Evolutionary conservation across 2,113 vertebrate genomes (phyloP), one percentile per base, ranked within the genome.

Genomic region (Guaruba guarouba): DNA sequence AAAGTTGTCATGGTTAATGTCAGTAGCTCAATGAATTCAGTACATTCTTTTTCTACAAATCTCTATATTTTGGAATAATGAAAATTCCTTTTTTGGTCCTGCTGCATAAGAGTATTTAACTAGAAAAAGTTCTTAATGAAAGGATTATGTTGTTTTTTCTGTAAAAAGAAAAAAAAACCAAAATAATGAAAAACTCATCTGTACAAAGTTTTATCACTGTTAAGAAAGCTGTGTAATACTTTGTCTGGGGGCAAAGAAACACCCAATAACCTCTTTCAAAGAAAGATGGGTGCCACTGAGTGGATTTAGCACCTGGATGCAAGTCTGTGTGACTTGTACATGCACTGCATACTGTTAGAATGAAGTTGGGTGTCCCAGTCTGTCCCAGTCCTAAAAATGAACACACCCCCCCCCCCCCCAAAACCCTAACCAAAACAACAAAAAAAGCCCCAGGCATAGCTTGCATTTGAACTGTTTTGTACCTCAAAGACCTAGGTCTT

Each of bases 21-120:
- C 14, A 51, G 43, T 35, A 86, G 20, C 0, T 0, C 24, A 33
- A 54, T 5, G 17, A 83, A 75, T 49, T 54, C 19, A 62, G 1
- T 2, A 44, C 49, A 19, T 7, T 25, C 10, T 25, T 82, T 82
- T 73, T 4, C 51, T 67, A 35, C 39, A 51, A 63, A 75, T 39
- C 22, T 71, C 39, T 10, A 0, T 66, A 17, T 69, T 17, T 28
- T 63, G 17, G 25, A 61, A 66, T 44, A 7, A 62, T 13, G 54
- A 33, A 29, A 43, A 43, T 55, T 70, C 61, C 62, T 73, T 15
- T 31, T 63, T 54, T 37, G 10, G 7, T 78, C 33, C 28, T 18
- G 29, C 51, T 88, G 59, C 6, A 39, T 15, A 35, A 37, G 15
- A 59, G 5, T 52, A 44, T 80, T 77, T 93, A 31, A n/a, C 59